phyloP scores from a whole-genome alignment of 2,797 vertebrate species.

The Martes flavigula region DNA sequence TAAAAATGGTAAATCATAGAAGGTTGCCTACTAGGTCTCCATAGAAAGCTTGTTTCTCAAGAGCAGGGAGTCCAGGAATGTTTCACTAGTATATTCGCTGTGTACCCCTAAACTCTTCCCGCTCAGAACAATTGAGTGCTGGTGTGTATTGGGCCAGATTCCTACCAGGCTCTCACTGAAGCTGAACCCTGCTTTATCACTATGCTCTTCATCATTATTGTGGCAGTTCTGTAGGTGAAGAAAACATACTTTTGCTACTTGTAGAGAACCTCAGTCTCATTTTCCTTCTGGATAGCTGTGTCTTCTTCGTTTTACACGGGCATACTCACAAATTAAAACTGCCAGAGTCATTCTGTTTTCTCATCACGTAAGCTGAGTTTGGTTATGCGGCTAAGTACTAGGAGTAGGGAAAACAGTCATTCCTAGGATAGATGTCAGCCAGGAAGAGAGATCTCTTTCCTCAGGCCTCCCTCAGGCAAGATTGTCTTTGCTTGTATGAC shows the following conservation, averaged over 20 bases:
- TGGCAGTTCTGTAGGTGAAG: background rate
- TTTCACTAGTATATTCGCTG: background rate
- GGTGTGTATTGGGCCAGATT: background rate
- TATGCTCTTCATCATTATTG: background rate
- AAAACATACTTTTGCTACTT: background rate
- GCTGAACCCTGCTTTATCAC: background rate
- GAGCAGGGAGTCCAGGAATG: background rate
- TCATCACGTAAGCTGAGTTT: background rate
- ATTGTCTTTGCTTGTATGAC: background rate
- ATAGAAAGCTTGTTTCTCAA: background rate
- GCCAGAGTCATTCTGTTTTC: background rate
- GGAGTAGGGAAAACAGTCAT: background rate
- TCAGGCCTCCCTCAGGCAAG: background rate
- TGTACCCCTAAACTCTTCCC: background rate
- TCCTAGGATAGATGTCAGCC: background rate
- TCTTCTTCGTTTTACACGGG: background rate
- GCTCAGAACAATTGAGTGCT: background rate
- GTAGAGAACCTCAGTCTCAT: background rate
- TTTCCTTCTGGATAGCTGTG: background rate
- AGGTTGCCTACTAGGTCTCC: background rate
- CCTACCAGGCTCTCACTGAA: background rate
- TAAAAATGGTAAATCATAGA: background rate
- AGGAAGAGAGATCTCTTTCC: background rate
- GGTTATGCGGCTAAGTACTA: background rate
- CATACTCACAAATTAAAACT: background rate